Percentiles rank a stretch among this genome's conserved stretches.
These are phyloP conservation scores for Ctenicera cuprea DNA, from an alignment of 2,888 invertebrate genomes.

Conservation along the genomic window DNA sequence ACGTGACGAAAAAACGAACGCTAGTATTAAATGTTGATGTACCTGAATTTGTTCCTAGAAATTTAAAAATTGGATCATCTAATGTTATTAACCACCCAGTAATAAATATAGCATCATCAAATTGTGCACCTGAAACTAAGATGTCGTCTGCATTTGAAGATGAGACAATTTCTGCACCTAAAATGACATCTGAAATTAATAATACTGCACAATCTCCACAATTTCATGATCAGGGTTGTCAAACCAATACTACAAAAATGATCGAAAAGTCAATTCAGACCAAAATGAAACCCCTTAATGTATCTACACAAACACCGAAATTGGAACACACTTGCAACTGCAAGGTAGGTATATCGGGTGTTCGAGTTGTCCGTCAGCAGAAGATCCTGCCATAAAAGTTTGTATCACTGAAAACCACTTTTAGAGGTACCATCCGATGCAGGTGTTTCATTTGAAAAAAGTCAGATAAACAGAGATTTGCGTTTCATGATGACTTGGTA, in stretches of 20 bases:
- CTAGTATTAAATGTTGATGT: conserved; percentile 15
- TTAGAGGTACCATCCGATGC: too few relatives aligned
- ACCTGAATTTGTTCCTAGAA: conserved; percentile 30
- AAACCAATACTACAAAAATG: background rate
- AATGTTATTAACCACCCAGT: background rate
- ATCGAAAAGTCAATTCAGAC: background rate
- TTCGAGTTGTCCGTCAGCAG: too few relatives aligned
- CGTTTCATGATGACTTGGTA: too few relatives aligned
- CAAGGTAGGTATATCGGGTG: too few relatives aligned
- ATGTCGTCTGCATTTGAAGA: too few relatives aligned
- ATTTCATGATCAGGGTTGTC: background rate
- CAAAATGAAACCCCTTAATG: background rate
- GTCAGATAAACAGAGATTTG: too few relatives aligned
- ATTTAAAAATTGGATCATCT: background rate
- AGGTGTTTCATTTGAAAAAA: too few relatives aligned
- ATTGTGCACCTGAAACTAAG: too few relatives aligned
- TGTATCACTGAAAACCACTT: too few relatives aligned
- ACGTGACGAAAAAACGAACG: background rate
- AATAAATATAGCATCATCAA: too few relatives aligned
- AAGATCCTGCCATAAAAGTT: too few relatives aligned
- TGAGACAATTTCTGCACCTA: too few relatives aligned
- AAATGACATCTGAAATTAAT: background rate
- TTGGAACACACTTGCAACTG: background rate
- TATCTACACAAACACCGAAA: background rate
- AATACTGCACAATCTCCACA: background rate